phyloP scores from a whole-genome alignment of 2,888 invertebrate genomes.

The Eristalis arbustorum region DNA sequence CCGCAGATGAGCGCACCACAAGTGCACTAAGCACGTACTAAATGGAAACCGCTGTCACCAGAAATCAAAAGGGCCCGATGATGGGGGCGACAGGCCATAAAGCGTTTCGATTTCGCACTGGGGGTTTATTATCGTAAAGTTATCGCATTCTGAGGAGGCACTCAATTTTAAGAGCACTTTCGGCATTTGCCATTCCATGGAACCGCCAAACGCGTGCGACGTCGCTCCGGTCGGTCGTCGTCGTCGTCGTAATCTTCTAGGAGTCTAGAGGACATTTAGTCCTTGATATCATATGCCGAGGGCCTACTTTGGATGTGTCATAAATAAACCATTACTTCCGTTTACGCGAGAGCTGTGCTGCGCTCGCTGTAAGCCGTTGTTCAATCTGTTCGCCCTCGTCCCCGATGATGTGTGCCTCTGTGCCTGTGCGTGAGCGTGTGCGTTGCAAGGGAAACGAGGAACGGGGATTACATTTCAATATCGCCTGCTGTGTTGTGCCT shows the following conservation, averaged over 20 bases:
- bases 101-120: conserved; percentile 10
- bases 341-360: background rate
- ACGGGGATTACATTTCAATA: background rate
- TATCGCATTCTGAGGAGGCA: conserved; percentile 31
- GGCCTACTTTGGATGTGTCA: conserved; percentile 12
- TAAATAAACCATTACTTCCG: conserved; percentile 38
- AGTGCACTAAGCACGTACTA: background rate
- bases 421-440: background rate
- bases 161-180: conserved; percentile 37
- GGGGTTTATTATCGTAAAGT: conserved; percentile 28
- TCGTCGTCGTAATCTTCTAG: conserved; percentile 17
- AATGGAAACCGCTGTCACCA: background rate
- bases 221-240: background rate
- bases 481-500: background rate
- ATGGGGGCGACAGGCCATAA: conserved; percentile 8
- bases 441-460: background rate
- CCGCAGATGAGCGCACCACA: background rate
- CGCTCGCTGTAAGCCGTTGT: background rate
- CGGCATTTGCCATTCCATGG: conserved; percentile 5
- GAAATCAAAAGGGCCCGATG: background rate
- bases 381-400: conserved; percentile 1
- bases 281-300: background rate
- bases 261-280: conserved; percentile 25
- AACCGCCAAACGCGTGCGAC: background rate
- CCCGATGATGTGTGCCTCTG: too few relatives aligned